Base-by-base conservation (phyloP, 2,797 vertebrate species). In the Enoplosus armatus region DNA sequence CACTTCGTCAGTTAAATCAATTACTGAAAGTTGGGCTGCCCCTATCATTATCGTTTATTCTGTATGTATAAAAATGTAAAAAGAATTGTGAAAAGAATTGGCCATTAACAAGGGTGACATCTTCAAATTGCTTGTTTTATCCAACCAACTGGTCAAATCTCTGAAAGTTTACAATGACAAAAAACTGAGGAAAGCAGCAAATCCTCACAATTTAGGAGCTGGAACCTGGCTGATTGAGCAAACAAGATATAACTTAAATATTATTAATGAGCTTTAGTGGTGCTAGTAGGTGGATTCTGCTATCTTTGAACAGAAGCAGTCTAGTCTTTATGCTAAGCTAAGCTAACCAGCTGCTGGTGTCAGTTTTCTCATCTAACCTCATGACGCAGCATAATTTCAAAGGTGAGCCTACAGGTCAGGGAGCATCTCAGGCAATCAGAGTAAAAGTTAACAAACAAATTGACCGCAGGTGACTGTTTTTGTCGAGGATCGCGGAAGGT, bases 361-460 rank as follows among this genome's bases (percentile, higher is more conserved):
- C 18, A 20, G 24, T 68, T 11, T 41, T 47, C 35, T 37, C 8
- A 55, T 45, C 22, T 33, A 27, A 53, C 35, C 31, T 65, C 14
- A 8, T 48, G 59, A 62, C 45, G 45, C n/a, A 65, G 41, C 66
- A 18, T 15, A 55, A 41, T 43, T 47, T 35, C 11, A 29, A 51
- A 60, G 37, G 43, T 67, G 50, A 70, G 50, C 39, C 24, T 35
- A 4, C 29, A 26, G 73, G 75, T 83, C 79, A 76, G 48, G 53
- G 65, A 59, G 31, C 80, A 82, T 75, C 64, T 73, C 58, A 43
- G 73, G 69, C 45, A 67, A 41, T 78, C 41, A 27, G 74, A 77
- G 68, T 6, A 8, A 61, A 85, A 75, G 78, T 71, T 39, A 63
- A 66, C 66, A 79, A 83, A 89, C 72, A 79, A 27, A 74, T 51